These are phyloP conservation scores for Dendropsophus ebraccatus DNA, from an alignment of 2,113 vertebrate genomes.

Conservation along the genomic window DNA sequence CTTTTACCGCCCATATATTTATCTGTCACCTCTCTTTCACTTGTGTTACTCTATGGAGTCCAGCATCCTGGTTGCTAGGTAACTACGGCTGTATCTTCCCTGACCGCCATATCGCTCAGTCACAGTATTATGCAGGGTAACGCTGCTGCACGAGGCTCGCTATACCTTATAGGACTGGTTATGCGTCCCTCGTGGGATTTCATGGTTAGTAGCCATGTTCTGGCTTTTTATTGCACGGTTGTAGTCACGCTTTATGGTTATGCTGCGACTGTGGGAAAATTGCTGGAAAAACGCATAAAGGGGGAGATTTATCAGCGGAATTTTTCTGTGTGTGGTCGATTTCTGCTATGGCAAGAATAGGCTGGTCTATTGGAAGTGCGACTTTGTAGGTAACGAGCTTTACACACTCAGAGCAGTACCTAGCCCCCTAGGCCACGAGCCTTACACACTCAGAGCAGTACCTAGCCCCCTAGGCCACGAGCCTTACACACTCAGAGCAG, in stretches of 20 bases:
- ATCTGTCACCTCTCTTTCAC: slow-evolving; percentile 13
- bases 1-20: background rate
- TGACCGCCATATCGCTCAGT: background rate
- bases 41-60: background rate
- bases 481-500: no score
- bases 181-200: background rate
- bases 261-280: background rate
- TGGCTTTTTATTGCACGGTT: background rate
- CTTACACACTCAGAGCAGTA: no score
- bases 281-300: background rate
- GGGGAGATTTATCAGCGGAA: no score
- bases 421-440: no score
- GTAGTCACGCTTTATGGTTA: background rate
- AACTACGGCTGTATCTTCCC: background rate
- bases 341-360: no score
- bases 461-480: no score
- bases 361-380: no score
- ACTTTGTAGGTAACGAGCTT: no score
- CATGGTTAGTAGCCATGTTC: background rate
- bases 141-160: background rate
- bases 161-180: background rate
- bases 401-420: no score
- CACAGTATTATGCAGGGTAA: background rate
- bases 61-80: slow-evolving; percentile 15
- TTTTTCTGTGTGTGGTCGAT: no score